Evolutionary conservation across 2,888 invertebrate genomes (phyloP).

Genomic region (Kuschelorhynchus macadamiae): DNA sequence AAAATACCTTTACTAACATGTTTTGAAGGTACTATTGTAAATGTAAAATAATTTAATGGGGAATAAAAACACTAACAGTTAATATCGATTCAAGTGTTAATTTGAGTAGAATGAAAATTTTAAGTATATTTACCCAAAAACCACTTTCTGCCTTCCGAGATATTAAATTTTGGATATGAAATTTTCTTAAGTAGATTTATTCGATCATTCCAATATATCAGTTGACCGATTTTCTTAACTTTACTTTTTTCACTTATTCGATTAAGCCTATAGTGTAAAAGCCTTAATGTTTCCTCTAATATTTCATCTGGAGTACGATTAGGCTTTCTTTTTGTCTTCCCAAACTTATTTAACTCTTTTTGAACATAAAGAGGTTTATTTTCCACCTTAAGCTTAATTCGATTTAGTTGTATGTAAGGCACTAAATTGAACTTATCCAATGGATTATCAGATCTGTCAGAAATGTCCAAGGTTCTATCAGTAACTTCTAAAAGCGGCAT

Average conservation of each 20-base stretch:
- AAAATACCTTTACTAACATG: too few species aligned
- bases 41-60: too few species aligned
- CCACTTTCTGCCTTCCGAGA: conserved; percentile 18
- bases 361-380: conserved; percentile 4
- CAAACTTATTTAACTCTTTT: too few species aligned
- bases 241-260: conserved; percentile 8
- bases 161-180: conserved; percentile 23
- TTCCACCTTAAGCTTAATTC: background rate
- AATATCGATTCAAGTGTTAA: too few species aligned
- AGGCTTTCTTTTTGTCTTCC: background rate
- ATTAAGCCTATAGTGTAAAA: conserved; percentile 12
- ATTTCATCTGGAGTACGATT: conserved; percentile 4
- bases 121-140: conserved; percentile 26
- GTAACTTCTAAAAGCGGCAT: conserved; percentile 20
- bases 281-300: conserved; percentile 9
- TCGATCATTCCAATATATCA: background rate
- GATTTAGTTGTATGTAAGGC: conserved; percentile 3
- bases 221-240: conserved; percentile 2
- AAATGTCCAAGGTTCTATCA: background rate
- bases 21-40: too few species aligned
- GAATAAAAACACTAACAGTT: too few species aligned
- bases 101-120: too few species aligned
- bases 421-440: conserved; percentile 3
- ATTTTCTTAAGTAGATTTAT: background rate
- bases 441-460: background rate